Base-by-base conservation (phyloP, 2,888 invertebrate species). In the Branchipolynoe longqiensis region DNA sequence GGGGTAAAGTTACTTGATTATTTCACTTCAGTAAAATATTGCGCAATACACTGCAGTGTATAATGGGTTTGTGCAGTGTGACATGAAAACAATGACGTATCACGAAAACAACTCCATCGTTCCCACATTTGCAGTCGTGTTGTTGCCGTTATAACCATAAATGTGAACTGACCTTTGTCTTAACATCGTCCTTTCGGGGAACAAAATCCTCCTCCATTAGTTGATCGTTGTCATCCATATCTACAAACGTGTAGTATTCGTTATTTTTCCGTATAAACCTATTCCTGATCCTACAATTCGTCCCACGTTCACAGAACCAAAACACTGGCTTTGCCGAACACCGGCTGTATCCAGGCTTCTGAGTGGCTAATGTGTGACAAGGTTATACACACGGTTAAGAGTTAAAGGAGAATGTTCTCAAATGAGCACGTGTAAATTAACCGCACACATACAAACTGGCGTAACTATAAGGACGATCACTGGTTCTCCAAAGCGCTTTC, bases 191-290 rank as follows among this genome's bases (percentile, higher is more conserved):
- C 74, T 74, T 74, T 41, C n/a, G 38, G 41, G 40, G 38, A 4
- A 41, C 3, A 25, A 74, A 74, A 41, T 74, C 74, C 25, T n/a
- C 74, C 40, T 74, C 40, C 74, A 74, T 74, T 41, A 28, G 14
- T n/a, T 74, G 48, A 6, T 74, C 74, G 12, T 40, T 74, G n/a
- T 74, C 74, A 12, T 38, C 6, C 74, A 74, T 74, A n/a, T 74
- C 40, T 6, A 74, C 18, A 40, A 25, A 12, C 28, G 40, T 41
- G 40, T 12, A 2, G 3, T 74, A 3, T 74, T n/a, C n/a, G n/a
- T 6, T 12, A 12, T 18, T 12, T 22, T 31, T 62, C 33, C 25
- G 2, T 2, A 25, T 25, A 74, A 40, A 74, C 38, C 22, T 74
- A 6, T 28, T 38, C 6, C 6, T 41, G n/a, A 6, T 22, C 12